A percentile compares a stretch with the other conserved stretches of the same genome.
phyloP scores from a whole-genome alignment of 1,140 invertebrate species.

The Bombyx mandarina region DNA sequence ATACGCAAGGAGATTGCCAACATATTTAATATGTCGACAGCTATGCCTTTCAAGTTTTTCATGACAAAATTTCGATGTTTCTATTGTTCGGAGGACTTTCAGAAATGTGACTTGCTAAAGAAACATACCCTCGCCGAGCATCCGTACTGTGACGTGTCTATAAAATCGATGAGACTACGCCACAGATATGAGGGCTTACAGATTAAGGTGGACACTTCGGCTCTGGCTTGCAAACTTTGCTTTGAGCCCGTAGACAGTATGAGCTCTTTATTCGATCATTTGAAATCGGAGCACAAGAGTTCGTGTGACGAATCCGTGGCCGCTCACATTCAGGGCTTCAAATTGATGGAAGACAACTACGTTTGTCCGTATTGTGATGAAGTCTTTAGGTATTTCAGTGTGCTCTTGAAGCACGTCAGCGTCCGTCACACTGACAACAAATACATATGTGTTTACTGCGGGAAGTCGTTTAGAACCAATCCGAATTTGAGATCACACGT shows the following conservation, averaged over 20 bases:
- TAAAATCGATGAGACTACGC: slow-evolving; percentile 36
- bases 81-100: slow-evolving; percentile 46
- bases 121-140: slow-evolving; percentile 37
- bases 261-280: slow-evolving; percentile 30
- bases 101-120: slow-evolving; percentile 30
- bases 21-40: slow-evolving; percentile 48
- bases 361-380: slow-evolving; percentile 39
- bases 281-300: slow-evolving; percentile 35
- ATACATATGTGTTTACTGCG: slow-evolving; percentile 43
- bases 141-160: slow-evolving; percentile 34
- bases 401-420: slow-evolving; percentile 41
- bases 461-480: slow-evolving; percentile 35
- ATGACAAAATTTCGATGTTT: slow-evolving; percentile 50
- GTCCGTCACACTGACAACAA: slow-evolving; percentile 37
- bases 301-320: slow-evolving; percentile 27
- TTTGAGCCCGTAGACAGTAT: slow-evolving; percentile 26
- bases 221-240: slow-evolving; percentile 46
- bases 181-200: slow-evolving; percentile 30
- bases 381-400: slow-evolving; percentile 37
- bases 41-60: slow-evolving; percentile 47
- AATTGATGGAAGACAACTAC: slow-evolving; percentile 38
- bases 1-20: slow-evolving; percentile 39
- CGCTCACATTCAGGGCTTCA: slow-evolving; percentile 34
- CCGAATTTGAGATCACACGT: slow-evolving; percentile 40
- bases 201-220: slow-evolving; percentile 43